Evolutionary conservation across 2,113 vertebrate species (phyloP).

Genomic region (Tinamus guttatus): DNA sequence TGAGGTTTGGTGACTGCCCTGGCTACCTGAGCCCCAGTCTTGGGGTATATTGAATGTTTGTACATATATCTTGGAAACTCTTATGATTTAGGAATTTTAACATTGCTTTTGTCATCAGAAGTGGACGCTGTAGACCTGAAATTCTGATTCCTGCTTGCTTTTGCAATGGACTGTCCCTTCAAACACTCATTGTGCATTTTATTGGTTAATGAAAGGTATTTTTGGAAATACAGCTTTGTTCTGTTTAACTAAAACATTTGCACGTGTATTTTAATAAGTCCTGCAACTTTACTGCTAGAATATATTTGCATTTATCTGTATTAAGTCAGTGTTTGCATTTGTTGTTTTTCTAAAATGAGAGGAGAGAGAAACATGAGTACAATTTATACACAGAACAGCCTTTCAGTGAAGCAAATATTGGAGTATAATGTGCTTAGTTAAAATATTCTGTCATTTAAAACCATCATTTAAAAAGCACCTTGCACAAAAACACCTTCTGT

Average conservation of each 20-base stretch:
- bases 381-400: conserved; percentile 54
- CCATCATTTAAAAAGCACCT: neutral
- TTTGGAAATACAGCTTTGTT: conserved; percentile 37
- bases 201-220: conserved; percentile 52
- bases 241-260: conserved; percentile 49
- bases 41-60: neutral
- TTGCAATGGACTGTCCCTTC: neutral
- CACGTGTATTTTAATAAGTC: conserved; percentile 60
- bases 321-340: conserved; percentile 59
- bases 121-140: conserved; percentile 37
- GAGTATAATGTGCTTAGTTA: conserved; percentile 20
- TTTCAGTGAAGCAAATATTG: conserved; percentile 2
- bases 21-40: neutral
- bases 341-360: conserved; percentile 55
- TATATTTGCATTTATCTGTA: conserved; percentile 69
- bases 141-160: conserved; percentile 1
- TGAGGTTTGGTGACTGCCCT: neutral
- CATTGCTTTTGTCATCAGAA: conserved; percentile 17
- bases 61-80: neutral
- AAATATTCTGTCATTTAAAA: conserved; percentile 23
- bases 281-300: conserved; percentile 37
- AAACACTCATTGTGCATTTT: conserved; percentile 56
- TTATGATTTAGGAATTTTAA: conserved; percentile 43
- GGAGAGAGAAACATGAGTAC: conserved; percentile 13
- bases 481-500: neutral